Evolutionary conservation across 2,797 vertebrate species (phyloP).

Genomic region (Karalla daura): DNA sequence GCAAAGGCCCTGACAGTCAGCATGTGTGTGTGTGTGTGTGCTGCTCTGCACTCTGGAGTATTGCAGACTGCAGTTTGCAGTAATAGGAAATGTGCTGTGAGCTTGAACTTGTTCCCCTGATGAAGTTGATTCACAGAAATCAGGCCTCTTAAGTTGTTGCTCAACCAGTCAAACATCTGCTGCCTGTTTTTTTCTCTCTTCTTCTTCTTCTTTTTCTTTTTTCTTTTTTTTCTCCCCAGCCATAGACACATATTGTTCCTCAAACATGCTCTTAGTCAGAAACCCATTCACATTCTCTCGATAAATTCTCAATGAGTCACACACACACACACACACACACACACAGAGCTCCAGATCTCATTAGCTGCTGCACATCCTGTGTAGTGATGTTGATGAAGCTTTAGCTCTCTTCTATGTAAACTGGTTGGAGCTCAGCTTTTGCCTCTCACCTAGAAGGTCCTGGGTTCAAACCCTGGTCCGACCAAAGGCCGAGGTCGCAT

Average conservation of each 20-base stretch:
- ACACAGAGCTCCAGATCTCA: constrained; percentile 15
- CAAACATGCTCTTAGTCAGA: constrained; percentile 66
- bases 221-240: constrained; percentile 12
- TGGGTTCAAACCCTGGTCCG: no score
- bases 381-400: constrained; percentile 8
- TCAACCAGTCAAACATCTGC: constrained; percentile 74
- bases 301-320: constrained; percentile 71
- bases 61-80: constrained; percentile 48
- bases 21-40: constrained; percentile 1
- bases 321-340: neutral
- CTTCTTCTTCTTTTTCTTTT: neutral
- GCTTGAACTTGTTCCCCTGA: constrained; percentile 56
- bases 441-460: no score
- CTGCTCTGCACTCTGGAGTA: constrained; percentile 10
- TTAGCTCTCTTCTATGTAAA: constrained; percentile 1
- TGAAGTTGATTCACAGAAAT: constrained; percentile 72
- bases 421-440: neutral
- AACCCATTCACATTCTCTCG: constrained; percentile 73
- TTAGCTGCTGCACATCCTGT: constrained; percentile 44
- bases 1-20: neutral
- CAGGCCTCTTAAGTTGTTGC: constrained; percentile 60
- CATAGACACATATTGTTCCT: constrained; percentile 67
- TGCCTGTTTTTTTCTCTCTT: constrained; percentile 38
- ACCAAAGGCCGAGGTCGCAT: neutral
- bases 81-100: constrained; percentile 57